Base-by-base conservation (phyloP, 2,888 invertebrate genomes). In the Polymixis flavicincta region DNA sequence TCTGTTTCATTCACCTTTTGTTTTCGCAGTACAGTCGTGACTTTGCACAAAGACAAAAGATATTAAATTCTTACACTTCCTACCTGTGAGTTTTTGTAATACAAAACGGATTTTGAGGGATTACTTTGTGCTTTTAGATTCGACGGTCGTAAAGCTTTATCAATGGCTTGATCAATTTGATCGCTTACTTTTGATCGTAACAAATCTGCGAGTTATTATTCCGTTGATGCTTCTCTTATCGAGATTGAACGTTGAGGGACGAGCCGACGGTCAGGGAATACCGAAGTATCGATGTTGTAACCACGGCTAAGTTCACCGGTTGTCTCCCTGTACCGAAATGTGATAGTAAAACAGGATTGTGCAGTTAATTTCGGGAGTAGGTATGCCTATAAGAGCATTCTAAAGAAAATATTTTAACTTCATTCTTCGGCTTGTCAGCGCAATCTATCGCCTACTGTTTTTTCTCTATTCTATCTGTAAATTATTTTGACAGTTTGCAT, bases 171-270 rank as follows among this genome's bases (percentile, higher is more conserved):
- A 70, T 82, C 70, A 74, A 78, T 67, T 77, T 82, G 65, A 64
- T 74, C 73, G 71, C 45, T 82, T 61, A 82, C 69, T 77, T 83
- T 77, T 73, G 69, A 37, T 76, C 52, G 71, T 72, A 61, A 74
- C 71, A 70, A 85, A 82, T 78, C 71, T 32, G 48, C 52, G 69
- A 63, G 73, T 85, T 82, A 72, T 70, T 85, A 83, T 83, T 83
- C 85, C 64, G 60, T 50, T 64, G 85, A 74, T 67, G 71, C 82
- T 82, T 78, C 60, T 78, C 48, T 82, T 78, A 85, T 74, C 74
- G 71, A 59, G 82, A 85, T 85, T 71, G 63, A 74, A 72, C 82
- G 63, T n/a, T 63, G 55, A 64, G 81, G 79, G 70, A 37, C 71
- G 67, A 13, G 32, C 17, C 19, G 73, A 85, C 78, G 71, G 32